Percentiles rank a stretch among this genome's conserved stretches.
Conservation (phyloP, 2,888 invertebrate genomes). For the Uloborus plumipes region DNA sequence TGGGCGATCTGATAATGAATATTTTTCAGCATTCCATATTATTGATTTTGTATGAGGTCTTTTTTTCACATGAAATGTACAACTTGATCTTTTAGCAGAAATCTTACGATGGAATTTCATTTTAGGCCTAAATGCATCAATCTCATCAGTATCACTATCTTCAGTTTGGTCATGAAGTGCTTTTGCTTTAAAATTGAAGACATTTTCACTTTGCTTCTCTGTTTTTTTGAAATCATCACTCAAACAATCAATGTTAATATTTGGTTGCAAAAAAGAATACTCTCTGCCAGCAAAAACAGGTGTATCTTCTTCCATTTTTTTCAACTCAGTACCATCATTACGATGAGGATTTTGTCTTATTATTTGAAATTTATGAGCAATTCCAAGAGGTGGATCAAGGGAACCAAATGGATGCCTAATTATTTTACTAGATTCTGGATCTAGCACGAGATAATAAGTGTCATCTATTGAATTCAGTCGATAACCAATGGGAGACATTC, state of each 20-base stretch:
- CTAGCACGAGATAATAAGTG: conserved; percentile 77
- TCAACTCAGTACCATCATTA: conserved; percentile 63
- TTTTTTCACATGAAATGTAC: neutral
- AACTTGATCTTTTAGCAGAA: conserved; percentile 24
- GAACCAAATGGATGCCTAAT: conserved; percentile 40
- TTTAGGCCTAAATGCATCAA: conserved; percentile 9
- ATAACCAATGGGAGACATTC: conserved; percentile 76
- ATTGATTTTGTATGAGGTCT: conserved; percentile 9
- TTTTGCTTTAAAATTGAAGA: no score
- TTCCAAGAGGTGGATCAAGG: conserved; percentile 55
- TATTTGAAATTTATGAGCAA: conserved; percentile 47
- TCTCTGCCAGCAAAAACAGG: conserved; percentile 20
- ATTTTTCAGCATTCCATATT: conserved; percentile 32
- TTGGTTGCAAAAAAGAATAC: conserved; percentile 2
- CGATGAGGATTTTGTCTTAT: conserved; percentile 64
- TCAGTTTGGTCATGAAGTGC: conserved; percentile 14
- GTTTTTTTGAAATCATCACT: conserved; percentile 8
- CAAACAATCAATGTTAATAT: neutral
- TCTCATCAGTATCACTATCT: conserved; percentile 59
- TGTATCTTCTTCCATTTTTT: conserved; percentile 39
- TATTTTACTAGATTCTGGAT: conserved; percentile 38
- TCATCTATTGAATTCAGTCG: conserved; percentile 75
- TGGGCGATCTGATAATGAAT: neutral
- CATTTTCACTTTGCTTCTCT: neutral
- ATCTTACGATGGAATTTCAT: conserved; percentile 27